A percentile compares a stretch with the other conserved stretches of the same genome.
These are phyloP conservation scores for Tetanocera ferruginea DNA, from an alignment of 2,888 invertebrate genomes.

Conservation along the genomic window DNA sequence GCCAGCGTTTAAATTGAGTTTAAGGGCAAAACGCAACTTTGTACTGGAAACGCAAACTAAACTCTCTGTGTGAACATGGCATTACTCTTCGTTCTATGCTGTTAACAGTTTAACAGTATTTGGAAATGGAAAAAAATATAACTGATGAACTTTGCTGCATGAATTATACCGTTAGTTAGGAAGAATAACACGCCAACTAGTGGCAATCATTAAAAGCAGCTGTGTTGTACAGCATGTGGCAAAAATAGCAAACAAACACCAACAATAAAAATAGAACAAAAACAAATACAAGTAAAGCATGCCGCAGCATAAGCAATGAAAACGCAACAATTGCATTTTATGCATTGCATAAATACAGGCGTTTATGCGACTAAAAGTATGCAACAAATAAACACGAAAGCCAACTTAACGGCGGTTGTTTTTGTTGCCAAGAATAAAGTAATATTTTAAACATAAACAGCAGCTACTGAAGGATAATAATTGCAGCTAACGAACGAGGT, in stretches of 20 bases:
- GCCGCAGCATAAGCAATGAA: not conserved
- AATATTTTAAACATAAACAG: not conserved
- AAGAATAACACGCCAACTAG: not conserved
- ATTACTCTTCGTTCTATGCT: not conserved
- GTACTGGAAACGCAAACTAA: too few species aligned
- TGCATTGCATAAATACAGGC: constrained; percentile 8
- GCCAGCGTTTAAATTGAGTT: too few species aligned
- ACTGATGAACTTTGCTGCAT: not conserved
- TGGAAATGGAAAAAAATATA: not conserved
- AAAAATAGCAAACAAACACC: not conserved
- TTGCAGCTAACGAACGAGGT: not conserved
- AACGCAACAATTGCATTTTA: not conserved
- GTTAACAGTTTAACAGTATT: not conserved
- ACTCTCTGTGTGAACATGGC: too few species aligned
- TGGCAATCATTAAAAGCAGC: constrained; percentile 10
- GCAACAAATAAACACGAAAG: constrained; percentile 10
- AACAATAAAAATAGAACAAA: not conserved
- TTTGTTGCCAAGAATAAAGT: not conserved
- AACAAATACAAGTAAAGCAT: not conserved
- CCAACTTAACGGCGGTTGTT: not conserved
- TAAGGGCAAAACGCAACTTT: too few species aligned
- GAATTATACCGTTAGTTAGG: not conserved
- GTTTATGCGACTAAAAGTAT: constrained; percentile 11
- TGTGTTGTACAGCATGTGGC: not conserved
- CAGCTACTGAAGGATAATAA: constrained; percentile 16